A percentile compares a stretch with the other conserved stretches of the same genome.
Evolutionary conservation across 2,113 vertebrate species (phyloP).

Genomic region (Eulemur macaco): DNA sequence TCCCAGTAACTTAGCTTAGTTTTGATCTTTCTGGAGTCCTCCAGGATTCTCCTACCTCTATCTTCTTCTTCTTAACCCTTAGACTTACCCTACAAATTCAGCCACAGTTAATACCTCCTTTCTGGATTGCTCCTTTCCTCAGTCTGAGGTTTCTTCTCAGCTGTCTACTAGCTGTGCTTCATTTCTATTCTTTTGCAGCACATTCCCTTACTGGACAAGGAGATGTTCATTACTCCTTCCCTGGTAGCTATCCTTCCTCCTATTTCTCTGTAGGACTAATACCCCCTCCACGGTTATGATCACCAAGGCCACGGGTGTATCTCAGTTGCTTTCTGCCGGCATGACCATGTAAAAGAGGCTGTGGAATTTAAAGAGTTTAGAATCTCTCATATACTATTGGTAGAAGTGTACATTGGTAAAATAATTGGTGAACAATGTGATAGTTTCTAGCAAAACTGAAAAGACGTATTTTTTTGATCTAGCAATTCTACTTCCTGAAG

Average conservation of each 20-base stretch:
- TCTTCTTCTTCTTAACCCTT: not conserved
- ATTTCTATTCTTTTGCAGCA: not conserved
- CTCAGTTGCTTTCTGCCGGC: not conserved
- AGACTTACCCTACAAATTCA: not conserved
- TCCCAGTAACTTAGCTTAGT: not conserved
- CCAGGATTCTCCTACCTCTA: not conserved
- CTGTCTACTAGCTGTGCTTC: not conserved
- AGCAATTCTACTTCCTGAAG: not conserved
- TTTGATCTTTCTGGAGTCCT: not conserved
- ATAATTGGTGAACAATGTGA: not conserved
- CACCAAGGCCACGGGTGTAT: not conserved
- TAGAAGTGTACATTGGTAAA: not conserved
- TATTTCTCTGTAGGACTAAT: not conserved
- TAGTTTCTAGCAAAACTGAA: not conserved
- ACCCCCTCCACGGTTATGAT: not conserved
- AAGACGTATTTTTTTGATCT: not conserved
- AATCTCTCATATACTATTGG: not conserved
- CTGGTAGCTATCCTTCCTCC: not conserved
- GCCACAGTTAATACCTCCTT: not conserved
- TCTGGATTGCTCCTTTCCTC: not conserved
- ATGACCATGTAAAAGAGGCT: not conserved
- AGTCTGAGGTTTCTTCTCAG: not conserved
- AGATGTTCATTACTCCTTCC: not conserved
- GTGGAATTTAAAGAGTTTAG: not conserved
- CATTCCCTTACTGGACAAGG: too few species aligned